Evolutionary conservation across 2,888 invertebrate species (phyloP).

Genomic region (Eupeodes latifasciatus): DNA sequence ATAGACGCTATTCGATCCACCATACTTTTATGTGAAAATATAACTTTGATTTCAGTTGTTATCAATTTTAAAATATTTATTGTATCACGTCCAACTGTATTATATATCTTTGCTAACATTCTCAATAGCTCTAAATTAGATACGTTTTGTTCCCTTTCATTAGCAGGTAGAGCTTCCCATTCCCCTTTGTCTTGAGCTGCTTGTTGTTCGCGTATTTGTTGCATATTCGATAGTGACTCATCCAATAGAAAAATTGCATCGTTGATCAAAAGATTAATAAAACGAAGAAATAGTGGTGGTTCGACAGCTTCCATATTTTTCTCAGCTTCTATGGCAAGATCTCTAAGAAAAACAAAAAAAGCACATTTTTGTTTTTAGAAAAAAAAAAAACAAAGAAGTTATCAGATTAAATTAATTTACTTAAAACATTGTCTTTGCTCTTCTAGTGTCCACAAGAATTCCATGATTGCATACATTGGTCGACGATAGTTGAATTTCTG

Average conservation of each 20-base stretch:
- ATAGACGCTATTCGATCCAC: conserved; percentile 97
- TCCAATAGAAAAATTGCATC: conserved; percentile 98
- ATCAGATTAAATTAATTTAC: conserved; percentile 83
- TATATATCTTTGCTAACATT: conserved; percentile 95
- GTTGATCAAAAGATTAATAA: conserved; percentile 98
- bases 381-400: background rate
- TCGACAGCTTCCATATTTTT: conserved; percentile 94
- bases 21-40: conserved; percentile 95
- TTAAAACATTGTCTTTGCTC: conserved; percentile 91
- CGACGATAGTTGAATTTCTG: conserved; percentile 98
- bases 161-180: conserved; percentile 89
- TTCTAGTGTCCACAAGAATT: conserved; percentile 93
- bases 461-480: conserved; percentile 97
- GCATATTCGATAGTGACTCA: conserved; percentile 95
- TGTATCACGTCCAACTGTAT: conserved; percentile 95
- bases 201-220: conserved; percentile 93
- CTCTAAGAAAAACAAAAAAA: conserved; percentile 83
- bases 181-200: conserved; percentile 89
- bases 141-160: conserved; percentile 91
- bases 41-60: conserved; percentile 90
- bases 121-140: conserved; percentile 90
- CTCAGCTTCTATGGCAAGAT: conserved; percentile 92
- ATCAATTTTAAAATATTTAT: conserved; percentile 92
- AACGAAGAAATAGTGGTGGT: conserved; percentile 96
- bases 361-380: background rate